A percentile compares a stretch with the other conserved stretches of the same genome.
Evolutionary conservation across 2,113 vertebrate genomes (phyloP).

Genomic region (Sinocyclocheilus grahami): DNA sequence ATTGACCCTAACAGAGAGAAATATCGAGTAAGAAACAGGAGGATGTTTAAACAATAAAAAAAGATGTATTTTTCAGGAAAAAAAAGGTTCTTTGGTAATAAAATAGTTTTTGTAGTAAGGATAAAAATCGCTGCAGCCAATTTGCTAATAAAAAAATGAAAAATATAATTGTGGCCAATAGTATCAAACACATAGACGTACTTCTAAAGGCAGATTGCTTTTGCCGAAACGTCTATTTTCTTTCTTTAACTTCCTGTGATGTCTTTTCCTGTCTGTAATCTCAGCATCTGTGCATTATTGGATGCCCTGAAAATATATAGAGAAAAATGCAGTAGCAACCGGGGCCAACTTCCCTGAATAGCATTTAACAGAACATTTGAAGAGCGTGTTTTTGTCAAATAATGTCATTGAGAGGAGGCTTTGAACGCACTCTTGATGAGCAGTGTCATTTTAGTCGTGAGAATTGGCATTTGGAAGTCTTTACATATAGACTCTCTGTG

Average conservation of each 20-base stretch:
- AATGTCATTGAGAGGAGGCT: neutral
- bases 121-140: constrained; percentile 7
- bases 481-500: constrained; percentile 1
- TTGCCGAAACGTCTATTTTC: constrained; percentile 10
- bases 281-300: neutral
- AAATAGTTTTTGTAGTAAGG: constrained; percentile 6
- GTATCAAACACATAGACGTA: constrained; percentile 45
- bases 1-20: neutral
- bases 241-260: constrained; percentile 11
- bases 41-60: constrained; percentile 7
- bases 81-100: neutral
- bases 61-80: constrained; percentile 27
- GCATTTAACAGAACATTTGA: neutral
- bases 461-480: neutral
- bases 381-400: neutral
- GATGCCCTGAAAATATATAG: neutral
- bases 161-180: constrained; percentile 37
- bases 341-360: neutral
- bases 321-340: neutral
- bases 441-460: neutral
- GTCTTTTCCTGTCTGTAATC: neutral
- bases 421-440: neutral
- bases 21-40: neutral
- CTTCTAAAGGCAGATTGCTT: neutral
- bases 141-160: constrained; percentile 15